Conservation (phyloP, 2,113 vertebrate genomes). For the Sphyrna mokarran region DNA sequence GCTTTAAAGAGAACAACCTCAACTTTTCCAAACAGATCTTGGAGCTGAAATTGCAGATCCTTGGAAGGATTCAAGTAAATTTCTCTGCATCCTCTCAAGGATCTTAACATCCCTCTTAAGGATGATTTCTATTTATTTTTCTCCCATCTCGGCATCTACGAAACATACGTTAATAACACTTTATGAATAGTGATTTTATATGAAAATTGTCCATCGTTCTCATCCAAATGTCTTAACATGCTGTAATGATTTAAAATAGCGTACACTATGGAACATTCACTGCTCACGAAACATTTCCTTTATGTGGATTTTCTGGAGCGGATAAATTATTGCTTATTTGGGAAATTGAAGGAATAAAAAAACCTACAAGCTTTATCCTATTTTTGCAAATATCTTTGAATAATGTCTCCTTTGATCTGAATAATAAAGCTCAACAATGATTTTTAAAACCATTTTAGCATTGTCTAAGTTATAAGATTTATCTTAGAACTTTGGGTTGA, state of each 20-base stretch:
- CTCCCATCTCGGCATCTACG: not conserved
- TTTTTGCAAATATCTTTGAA: not conserved
- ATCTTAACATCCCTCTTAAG: no score
- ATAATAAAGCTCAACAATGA: not conserved
- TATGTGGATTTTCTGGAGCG: not conserved
- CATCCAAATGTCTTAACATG: not conserved
- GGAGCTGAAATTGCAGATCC: not conserved
- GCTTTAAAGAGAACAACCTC: not conserved
- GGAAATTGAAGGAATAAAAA: not conserved
- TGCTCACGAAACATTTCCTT: not conserved
- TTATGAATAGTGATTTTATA: not conserved
- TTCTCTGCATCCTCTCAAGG: no score
- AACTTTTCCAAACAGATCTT: not conserved
- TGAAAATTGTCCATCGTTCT: not conserved
- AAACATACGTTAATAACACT: not conserved
- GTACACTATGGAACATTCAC: not conserved
- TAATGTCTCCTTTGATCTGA: not conserved
- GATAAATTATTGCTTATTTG: not conserved
- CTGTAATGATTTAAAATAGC: not conserved
- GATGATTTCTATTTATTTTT: not conserved
- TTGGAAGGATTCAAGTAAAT: not conserved
- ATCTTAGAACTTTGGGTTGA: not conserved
- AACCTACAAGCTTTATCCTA: not conserved
- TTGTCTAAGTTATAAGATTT: not conserved
- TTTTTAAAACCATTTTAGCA: not conserved